These are phyloP conservation scores for Laupala kohalensis DNA, from an alignment of 1,140 invertebrate species.

Conservation along the genomic window DNA sequence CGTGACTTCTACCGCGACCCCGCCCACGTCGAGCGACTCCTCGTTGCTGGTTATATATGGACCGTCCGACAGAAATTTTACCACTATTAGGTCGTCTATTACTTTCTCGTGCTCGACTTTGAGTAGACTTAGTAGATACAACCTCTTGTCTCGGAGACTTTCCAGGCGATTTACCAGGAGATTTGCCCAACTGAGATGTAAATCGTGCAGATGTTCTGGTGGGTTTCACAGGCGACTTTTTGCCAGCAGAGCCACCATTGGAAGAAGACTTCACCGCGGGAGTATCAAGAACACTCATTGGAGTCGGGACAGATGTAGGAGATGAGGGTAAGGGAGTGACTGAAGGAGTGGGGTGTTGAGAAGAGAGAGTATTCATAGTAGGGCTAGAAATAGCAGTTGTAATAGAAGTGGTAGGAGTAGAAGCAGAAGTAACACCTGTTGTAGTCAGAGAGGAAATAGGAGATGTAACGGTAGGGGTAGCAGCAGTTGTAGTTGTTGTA, in stretches of 20 bases:
- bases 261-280: constrained; percentile 19
- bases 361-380: not conserved
- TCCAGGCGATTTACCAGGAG: constrained; percentile 57
- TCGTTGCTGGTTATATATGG: constrained; percentile 10
- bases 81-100: not conserved
- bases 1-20: constrained; percentile 52
- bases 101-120: constrained; percentile 3
- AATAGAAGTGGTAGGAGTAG: not conserved
- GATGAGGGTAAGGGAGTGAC: constrained; percentile 8
- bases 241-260: constrained; percentile 26
- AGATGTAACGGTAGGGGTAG: not conserved
- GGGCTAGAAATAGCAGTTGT: not conserved
- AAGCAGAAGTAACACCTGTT: constrained; percentile 28
- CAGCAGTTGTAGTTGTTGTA: not conserved
- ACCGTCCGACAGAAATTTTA: constrained; percentile 2
- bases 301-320: constrained; percentile 12
- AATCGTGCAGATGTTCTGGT: constrained; percentile 47
- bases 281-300: not conserved
- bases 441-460: constrained; percentile 21
- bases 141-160: constrained; percentile 51
- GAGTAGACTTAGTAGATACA: constrained; percentile 12
- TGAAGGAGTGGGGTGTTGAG: constrained; percentile 13
- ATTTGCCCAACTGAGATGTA: constrained; percentile 41
- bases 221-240: constrained; percentile 49
- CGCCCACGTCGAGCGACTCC: constrained; percentile 38